Evolutionary conservation across 2,113 vertebrate species (phyloP), one percentile per base, ranked within the genome.

Genomic region (Panurus biarmicus): DNA sequence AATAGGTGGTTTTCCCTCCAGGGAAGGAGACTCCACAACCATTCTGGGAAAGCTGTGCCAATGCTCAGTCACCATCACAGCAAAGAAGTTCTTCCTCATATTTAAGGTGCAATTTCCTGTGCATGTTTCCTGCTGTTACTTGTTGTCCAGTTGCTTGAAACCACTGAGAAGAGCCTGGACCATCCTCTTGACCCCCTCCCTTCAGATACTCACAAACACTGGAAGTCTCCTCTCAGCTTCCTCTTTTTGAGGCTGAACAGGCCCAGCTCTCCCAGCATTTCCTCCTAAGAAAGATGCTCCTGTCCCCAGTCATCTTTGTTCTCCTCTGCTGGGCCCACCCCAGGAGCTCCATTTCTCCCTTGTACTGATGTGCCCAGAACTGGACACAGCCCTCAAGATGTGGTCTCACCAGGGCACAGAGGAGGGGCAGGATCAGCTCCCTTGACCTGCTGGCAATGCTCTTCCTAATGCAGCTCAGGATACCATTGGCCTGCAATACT

Each of bases 291-390:
- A 2, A 67, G 53, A 36, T 44, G 7, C 2, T 85, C 33, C 62
- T 24, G 35, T 42, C 16, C 10, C 3, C 7, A 28, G 0, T 13
- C 14, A 47, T 12, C 42, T 56, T 73, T 1, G 1, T 12, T 24
- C 15, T 45, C 23, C 25, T 61, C 33, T 53, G 38, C 47, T 71
- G 13, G 56, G 36, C 4, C 18, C 9, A 45, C 5, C 14, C 22
- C 57, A 45, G 47, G 28, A 47, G 23, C 23, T 73, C 80, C 28
- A 73, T 22, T 33, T 28, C 26, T 26, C 36, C 18, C 33, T 51
- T 36, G 22, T 60, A 6, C 33, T 60, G 22, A 44, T 11, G 33
- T 76, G 12, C 33, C 8, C 53, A 60, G 38, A 85, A 67, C 17
- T 60, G 53, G 31, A 36, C 26, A 36, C 62, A 44, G 62, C 53